Evolutionary conservation across 2,113 vertebrate species (phyloP).

Genomic region (Trochalopteron elliotii): DNA sequence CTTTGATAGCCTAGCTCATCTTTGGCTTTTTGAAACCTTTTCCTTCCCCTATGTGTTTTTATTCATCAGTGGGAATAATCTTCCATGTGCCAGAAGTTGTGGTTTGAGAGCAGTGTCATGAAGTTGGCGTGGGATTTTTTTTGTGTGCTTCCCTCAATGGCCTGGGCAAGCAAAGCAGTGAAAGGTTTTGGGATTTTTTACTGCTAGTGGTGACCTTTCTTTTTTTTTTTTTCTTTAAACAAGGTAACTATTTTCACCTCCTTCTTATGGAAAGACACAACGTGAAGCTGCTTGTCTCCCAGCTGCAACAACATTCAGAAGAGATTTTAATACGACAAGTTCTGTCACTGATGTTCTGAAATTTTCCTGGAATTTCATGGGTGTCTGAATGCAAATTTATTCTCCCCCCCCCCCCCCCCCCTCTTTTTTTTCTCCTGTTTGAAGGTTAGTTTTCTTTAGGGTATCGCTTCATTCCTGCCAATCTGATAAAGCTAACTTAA

Average conservation of each 20-base stretch:
- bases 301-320: not conserved
- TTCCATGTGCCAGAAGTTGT: not conserved
- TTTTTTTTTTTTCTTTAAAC: not conserved
- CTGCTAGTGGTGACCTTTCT: not conserved
- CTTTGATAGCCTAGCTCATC: not conserved
- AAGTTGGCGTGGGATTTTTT: not conserved
- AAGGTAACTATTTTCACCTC: not conserved
- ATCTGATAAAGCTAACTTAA: conserved; percentile 66
- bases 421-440: not conserved
- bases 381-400: conserved; percentile 33
- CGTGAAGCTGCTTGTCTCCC: not conserved
- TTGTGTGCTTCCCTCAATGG: not conserved
- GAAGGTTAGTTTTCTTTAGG: conserved; percentile 63
- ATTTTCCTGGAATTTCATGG: conserved; percentile 27
- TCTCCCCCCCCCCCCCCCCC: not conserved
- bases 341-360: not conserved
- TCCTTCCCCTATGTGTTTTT: not conserved
- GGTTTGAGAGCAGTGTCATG: not conserved
- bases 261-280: not conserved
- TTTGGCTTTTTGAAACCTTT: not conserved
- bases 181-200: not conserved
- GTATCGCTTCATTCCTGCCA: conserved; percentile 45
- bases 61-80: not conserved
- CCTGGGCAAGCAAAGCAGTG: not conserved
- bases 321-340: not conserved